Evolutionary conservation across 2,888 invertebrate species (phyloP).

Genomic region (Trachelus troglodyta): DNA sequence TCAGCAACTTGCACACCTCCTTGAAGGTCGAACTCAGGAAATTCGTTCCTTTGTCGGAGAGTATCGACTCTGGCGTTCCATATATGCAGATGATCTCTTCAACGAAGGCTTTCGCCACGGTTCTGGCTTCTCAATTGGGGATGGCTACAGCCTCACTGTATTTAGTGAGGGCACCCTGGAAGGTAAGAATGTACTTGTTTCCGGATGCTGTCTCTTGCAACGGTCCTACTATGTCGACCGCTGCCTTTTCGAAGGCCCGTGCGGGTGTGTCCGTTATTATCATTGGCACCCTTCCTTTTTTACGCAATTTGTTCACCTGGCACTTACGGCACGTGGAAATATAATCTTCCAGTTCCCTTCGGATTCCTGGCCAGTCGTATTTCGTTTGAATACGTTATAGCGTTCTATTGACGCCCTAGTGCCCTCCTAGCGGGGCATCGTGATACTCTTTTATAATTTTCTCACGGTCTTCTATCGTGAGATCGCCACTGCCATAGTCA

Average conservation of each 20-base stretch:
- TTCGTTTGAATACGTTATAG: slow-evolving; percentile 22
- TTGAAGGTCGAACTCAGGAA: too few species aligned
- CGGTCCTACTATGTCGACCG: slow-evolving; percentile 28
- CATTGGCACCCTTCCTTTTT: slow-evolving; percentile 18
- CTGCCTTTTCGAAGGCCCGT: slow-evolving; percentile 13
- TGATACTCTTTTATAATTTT: background rate
- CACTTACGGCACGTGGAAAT: slow-evolving; percentile 35
- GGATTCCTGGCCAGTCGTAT: slow-evolving; percentile 38
- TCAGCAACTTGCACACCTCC: background rate
- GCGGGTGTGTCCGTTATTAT: slow-evolving; percentile 21
- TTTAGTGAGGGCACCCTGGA: too few species aligned
- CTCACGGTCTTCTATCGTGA: too few species aligned
- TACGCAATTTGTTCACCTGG: slow-evolving; percentile 17
- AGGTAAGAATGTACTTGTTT: too few species aligned
- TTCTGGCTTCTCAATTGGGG: too few species aligned
- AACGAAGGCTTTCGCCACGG: too few species aligned
- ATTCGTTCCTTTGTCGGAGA: too few species aligned
- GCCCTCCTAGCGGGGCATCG: slow-evolving; percentile 16
- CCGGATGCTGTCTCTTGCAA: background rate
- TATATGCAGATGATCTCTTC: too few species aligned
- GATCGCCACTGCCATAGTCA: too few species aligned
- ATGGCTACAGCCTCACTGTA: too few species aligned
- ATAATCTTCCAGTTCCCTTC: slow-evolving; percentile 23
- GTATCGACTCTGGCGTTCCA: too few species aligned
- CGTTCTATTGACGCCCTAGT: slow-evolving; percentile 27